Percentiles rank a stretch among this genome's conserved stretches.
These are phyloP conservation scores for Porites lutea DNA, from an alignment of 64 coral and sea anemone species.

Conservation along the genomic window DNA sequence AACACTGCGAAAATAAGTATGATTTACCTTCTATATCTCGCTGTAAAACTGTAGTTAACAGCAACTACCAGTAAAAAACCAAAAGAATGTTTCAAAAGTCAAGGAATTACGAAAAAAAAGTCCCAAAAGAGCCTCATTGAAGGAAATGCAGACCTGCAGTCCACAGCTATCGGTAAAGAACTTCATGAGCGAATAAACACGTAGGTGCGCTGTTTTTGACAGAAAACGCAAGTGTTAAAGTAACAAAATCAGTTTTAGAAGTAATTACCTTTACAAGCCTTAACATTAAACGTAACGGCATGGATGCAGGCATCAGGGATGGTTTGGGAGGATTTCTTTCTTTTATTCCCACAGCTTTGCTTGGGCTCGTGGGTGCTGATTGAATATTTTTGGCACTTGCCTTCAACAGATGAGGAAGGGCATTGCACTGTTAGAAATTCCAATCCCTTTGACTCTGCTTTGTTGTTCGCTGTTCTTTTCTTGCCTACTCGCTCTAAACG, in stretches of 20 bases:
- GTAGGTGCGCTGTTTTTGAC: background rate
- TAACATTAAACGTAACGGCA: slow-evolving; percentile 49
- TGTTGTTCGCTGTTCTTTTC: slow-evolving; percentile 41
- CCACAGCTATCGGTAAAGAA: background rate
- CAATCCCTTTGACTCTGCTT: slow-evolving; percentile 48
- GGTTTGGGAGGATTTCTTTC: slow-evolving; percentile 27
- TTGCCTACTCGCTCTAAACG: slow-evolving; percentile 31
- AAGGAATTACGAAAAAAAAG: background rate
- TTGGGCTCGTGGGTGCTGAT: slow-evolving; percentile 40
- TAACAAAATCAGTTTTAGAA: slow-evolving; percentile 57
- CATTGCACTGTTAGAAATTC: slow-evolving; percentile 63
- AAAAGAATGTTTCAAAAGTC: background rate
- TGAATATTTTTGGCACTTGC: slow-evolving; percentile 75
- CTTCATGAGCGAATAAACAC: background rate
- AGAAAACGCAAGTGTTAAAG: slow-evolving; percentile 68
- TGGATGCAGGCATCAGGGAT: slow-evolving; percentile 55
- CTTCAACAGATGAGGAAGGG: slow-evolving; percentile 41
- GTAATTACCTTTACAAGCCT: slow-evolving; percentile 55
- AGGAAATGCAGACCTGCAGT: background rate
- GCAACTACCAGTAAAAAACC: background rate
- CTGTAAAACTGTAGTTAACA: background rate
- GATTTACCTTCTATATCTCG: no score
- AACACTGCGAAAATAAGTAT: no score
- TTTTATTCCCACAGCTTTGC: slow-evolving; percentile 39
- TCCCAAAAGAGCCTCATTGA: background rate